Evolutionary conservation across 1,140 invertebrate species (phyloP).

Genomic region (Camponotus vicinus): DNA sequence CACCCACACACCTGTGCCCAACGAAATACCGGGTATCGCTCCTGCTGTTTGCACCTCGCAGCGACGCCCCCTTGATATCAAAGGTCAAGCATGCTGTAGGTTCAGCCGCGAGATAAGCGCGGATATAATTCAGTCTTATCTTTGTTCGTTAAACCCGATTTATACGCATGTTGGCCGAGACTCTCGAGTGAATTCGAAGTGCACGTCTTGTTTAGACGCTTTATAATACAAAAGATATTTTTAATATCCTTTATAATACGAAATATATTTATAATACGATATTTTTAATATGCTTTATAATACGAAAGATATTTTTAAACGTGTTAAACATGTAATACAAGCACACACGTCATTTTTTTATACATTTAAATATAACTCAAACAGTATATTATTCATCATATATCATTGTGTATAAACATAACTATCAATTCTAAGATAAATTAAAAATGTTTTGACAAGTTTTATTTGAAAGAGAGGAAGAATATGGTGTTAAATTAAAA

Average conservation of each 20-base stretch:
- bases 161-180: background rate
- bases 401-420: background rate
- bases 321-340: background rate
- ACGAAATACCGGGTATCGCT: constrained; percentile 48
- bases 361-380: background rate
- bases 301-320: background rate
- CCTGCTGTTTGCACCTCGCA: constrained; percentile 55
- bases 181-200: background rate
- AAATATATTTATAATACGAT: background rate
- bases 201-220: background rate
- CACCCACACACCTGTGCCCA: constrained; percentile 48
- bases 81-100: constrained; percentile 55
- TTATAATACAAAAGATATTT: background rate
- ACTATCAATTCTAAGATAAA: background rate
- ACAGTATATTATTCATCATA: too few relatives aligned
- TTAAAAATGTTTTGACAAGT: constrained; percentile 1
- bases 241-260: background rate
- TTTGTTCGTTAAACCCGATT: constrained; percentile 52
- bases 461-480: background rate
- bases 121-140: constrained; percentile 44
- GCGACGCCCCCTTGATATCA: constrained; percentile 44
- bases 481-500: background rate
- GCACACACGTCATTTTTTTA: background rate
- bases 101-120: constrained; percentile 29
- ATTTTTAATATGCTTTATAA: too few relatives aligned